Percentiles rank a stretch among this genome's conserved stretches.
phyloP scores from a whole-genome alignment of 2,113 vertebrate species.

The Amphiprion ocellaris region DNA sequence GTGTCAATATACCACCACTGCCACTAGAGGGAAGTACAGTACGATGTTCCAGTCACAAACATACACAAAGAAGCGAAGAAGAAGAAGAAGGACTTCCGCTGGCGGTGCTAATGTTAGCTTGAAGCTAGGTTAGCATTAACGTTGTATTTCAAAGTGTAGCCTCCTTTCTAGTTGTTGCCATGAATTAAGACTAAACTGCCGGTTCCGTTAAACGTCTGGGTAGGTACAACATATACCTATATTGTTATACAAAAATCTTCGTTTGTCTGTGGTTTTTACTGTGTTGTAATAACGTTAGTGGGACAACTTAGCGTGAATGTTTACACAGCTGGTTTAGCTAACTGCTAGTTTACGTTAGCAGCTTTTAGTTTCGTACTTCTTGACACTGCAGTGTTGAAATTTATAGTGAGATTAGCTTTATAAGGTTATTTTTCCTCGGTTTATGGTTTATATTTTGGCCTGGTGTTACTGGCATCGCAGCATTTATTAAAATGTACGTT shows the following conservation, averaged over 20 bases:
- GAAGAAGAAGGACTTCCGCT: conserved; percentile 48
- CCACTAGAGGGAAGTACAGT: conserved; percentile 47
- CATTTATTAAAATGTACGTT: too few relatives aligned
- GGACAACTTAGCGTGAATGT: conserved; percentile 42
- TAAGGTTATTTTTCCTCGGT: too few relatives aligned
- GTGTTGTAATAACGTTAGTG: background rate
- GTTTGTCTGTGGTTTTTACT: background rate
- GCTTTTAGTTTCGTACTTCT: background rate
- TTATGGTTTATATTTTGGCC: background rate
- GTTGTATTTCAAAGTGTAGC: background rate
- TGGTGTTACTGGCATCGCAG: too few relatives aligned
- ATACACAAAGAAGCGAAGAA: conserved; percentile 9
- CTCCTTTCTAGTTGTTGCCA: background rate
- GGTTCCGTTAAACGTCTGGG: conserved; percentile 21
- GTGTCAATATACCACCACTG: background rate
- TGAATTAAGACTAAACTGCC: conserved; percentile 47
- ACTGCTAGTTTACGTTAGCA: background rate
- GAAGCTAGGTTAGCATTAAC: conserved; percentile 19
- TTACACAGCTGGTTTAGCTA: conserved; percentile 43
- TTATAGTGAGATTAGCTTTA: too few relatives aligned
- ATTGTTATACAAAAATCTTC: accelerated
- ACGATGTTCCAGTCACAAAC: background rate
- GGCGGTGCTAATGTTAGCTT: conserved; percentile 33
- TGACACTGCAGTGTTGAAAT: background rate
- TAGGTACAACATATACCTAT: conserved; percentile 10